Evolutionary conservation across 2,797 vertebrate species (phyloP), one percentile per base, ranked within the genome.

Genomic region (Onychomys arenicola): DNA sequence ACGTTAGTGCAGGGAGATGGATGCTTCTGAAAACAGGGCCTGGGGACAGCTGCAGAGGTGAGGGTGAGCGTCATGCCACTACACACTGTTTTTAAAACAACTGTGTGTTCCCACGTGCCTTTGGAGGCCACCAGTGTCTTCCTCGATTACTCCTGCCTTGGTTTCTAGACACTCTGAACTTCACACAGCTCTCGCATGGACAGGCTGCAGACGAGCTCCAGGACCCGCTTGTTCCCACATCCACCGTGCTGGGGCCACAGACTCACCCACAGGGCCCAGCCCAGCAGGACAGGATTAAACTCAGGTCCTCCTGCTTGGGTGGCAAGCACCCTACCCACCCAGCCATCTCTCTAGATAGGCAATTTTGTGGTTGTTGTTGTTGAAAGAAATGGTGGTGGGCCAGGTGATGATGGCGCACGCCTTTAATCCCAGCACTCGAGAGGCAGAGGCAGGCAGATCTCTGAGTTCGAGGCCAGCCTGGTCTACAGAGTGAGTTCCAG

Each of bases 11-110:
- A 16, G 17, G 49, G 65, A 40, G 29, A 49, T 6, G 25, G 67
- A 57, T 57, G 29, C 46, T 21, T 61, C 6, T 61, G 87, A 55
- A 77, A 8, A 27, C 19, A 1, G 19, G 4, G 16, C 19, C 59
- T 16, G 34, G 61, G 2, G 29, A 6, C 1, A 34, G 27, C 40
- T 5, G 25, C n/a, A 0, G 37, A 16, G 8, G 29, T 23, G 17
- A 5, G 25, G 6, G 19, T 29, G 25, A 55, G n/a, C 52, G 32
- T 21, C n/a, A 12, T 4, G 49, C n/a, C n/a, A 12, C 25, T 10
- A 1, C 61, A 12, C 55, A 59, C 29, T 1, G 8, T 13, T 16
- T 40, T 82, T 61, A 52, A 52, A 52, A 12, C 1, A 6, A 2
- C 34, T 43, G 10, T 21, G 14, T 12, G n/a, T 32, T 16, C 59